These are phyloP conservation scores for Manis crassicaudata DNA, from an alignment of 2,797 vertebrate species.

Conservation along the genomic window DNA sequence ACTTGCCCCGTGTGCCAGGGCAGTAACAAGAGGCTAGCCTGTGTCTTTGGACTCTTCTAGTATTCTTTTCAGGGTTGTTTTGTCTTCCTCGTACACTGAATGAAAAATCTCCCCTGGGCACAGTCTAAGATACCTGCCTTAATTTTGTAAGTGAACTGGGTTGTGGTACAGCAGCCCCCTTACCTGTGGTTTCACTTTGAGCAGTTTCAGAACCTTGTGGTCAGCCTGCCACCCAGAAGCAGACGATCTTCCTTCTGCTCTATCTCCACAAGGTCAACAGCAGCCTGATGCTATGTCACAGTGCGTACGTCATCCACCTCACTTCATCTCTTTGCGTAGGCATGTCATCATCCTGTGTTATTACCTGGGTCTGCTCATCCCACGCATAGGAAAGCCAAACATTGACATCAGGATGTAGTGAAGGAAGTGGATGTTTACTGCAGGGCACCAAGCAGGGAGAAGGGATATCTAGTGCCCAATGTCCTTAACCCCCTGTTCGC, in stretches of 20 bases:
- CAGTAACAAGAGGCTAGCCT: background rate
- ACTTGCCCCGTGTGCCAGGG: background rate
- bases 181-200: background rate
- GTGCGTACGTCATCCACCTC: background rate
- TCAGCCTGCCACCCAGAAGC: background rate
- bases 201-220: background rate
- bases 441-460: no score
- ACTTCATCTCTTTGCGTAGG: background rate
- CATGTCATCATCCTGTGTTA: background rate
- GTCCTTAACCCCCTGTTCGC: no score
- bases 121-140: background rate
- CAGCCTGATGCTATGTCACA: background rate
- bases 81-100: background rate
- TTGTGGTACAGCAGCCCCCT: background rate
- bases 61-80: background rate
- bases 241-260: background rate
- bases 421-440: no score
- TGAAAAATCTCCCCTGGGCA: background rate
- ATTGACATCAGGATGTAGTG: no score
- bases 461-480: no score
- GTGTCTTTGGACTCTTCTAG: background rate
- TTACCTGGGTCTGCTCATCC: no score
- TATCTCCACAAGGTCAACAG: background rate
- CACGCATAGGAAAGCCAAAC: no score
- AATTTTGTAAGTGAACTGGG: slow-evolving; percentile 38